Conservation (phyloP, 2,797 vertebrate species). For the Neosilurus mollespiculum region DNA sequence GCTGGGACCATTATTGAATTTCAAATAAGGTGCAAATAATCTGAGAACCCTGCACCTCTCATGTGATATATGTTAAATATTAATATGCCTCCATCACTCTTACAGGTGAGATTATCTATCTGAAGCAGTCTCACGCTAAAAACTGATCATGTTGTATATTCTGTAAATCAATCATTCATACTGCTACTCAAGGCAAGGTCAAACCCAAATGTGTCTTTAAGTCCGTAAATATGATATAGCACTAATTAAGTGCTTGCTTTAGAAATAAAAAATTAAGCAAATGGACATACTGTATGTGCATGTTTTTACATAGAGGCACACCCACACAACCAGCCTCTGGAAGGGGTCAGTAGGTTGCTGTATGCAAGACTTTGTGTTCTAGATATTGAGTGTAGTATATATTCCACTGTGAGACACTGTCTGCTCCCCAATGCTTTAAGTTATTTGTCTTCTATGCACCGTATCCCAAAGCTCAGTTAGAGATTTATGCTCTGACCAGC, state of each 20-base stretch:
- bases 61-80: conserved; percentile 42
- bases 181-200: conserved; percentile 35
- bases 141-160: conserved; percentile 40
- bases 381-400: conserved; percentile 6
- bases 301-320: not conserved
- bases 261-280: conserved; percentile 18
- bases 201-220: conserved; percentile 26
- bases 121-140: conserved; percentile 35
- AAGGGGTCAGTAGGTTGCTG: conserved; percentile 16
- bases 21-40: conserved; percentile 4
- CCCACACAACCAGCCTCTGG: conserved; percentile 3
- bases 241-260: conserved; percentile 21
- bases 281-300: not conserved
- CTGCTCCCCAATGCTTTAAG: conserved; percentile 43
- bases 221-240: conserved; percentile 1
- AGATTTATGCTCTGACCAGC: conserved; percentile 48
- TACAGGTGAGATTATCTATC: conserved; percentile 13
- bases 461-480: conserved; percentile 26
- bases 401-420: conserved; percentile 41
- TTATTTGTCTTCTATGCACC: conserved; percentile 46
- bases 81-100: conserved; percentile 38
- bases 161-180: conserved; percentile 56
- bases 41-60: conserved; percentile 19
- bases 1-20: conserved; percentile 34
- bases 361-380: conserved; percentile 31